Conservation (phyloP, 2,113 vertebrate genomes). For the Salvelinus sp. region DNA sequence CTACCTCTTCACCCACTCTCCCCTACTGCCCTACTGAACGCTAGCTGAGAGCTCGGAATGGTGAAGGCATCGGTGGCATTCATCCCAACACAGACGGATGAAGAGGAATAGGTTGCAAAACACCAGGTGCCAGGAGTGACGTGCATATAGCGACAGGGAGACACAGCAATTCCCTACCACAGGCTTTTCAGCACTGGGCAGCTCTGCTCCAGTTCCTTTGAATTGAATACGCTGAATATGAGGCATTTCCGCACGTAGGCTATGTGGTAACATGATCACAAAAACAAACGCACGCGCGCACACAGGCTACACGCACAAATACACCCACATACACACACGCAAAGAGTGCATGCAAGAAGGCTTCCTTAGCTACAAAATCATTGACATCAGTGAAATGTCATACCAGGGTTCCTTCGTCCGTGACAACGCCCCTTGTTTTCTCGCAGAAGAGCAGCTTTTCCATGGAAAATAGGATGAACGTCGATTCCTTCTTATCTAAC, state of each 20-base stretch:
- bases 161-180: not conserved
- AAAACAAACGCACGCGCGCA: not conserved
- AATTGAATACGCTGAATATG: too few relatives aligned
- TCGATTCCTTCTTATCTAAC: constrained; percentile 22
- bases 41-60: constrained; percentile 3
- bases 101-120: not conserved
- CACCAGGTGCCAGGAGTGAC: too few relatives aligned
- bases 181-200: not conserved
- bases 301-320: not conserved
- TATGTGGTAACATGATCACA: not conserved
- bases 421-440: constrained; percentile 30
- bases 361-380: not conserved
- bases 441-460: constrained; percentile 49
- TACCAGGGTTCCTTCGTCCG: constrained; percentile 26
- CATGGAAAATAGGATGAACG: constrained; percentile 47
- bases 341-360: not conserved
- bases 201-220: not conserved
- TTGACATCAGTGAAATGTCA: constrained; percentile 13
- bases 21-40: constrained; percentile 62
- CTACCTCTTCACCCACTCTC: not conserved
- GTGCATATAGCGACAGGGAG: not conserved
- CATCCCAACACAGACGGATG: not conserved
- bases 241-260: not conserved
- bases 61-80: constrained; percentile 17
- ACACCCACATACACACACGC: not conserved